phyloP scores from a whole-genome alignment of 2,797 vertebrate genomes.

The Spondyliosoma cantharus region DNA sequence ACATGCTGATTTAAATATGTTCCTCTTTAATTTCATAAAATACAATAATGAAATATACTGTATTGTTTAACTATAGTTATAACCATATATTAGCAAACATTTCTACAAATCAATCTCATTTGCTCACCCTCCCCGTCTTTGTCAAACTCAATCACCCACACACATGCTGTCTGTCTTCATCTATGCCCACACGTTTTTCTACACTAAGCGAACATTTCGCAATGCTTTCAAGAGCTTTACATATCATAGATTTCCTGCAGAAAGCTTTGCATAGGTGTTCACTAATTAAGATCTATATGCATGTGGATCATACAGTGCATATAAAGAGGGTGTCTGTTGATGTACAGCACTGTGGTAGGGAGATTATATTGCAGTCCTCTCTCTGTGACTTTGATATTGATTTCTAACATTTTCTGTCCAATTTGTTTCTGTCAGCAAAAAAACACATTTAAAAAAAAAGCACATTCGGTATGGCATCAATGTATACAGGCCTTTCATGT shows the following conservation, averaged over 20 bases:
- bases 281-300: slow-evolving; percentile 7
- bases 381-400: neutral
- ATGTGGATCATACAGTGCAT: neutral
- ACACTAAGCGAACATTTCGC: slow-evolving; percentile 41
- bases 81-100: slow-evolving; percentile 11
- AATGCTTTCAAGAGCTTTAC: slow-evolving; percentile 18
- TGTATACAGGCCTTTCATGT: neutral
- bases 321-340: neutral
- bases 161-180: slow-evolving; percentile 61
- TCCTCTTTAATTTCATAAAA: neutral
- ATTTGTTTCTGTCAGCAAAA: neutral
- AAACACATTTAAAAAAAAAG: neutral
- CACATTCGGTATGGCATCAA: neutral
- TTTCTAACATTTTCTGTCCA: neutral
- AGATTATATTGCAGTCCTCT: neutral
- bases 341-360: neutral
- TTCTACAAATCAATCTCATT: slow-evolving; percentile 40
- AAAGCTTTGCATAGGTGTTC: neutral
- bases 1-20: neutral
- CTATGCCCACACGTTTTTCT: slow-evolving; percentile 54
- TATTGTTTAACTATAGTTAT: slow-evolving; percentile 15
- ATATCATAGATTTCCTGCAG: slow-evolving; percentile 16
- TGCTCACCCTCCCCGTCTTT: slow-evolving; percentile 27
- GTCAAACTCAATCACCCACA: slow-evolving; percentile 63
- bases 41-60: neutral